Base-by-base conservation (phyloP, 2,797 vertebrate genomes). In the Myotis myotis region DNA sequence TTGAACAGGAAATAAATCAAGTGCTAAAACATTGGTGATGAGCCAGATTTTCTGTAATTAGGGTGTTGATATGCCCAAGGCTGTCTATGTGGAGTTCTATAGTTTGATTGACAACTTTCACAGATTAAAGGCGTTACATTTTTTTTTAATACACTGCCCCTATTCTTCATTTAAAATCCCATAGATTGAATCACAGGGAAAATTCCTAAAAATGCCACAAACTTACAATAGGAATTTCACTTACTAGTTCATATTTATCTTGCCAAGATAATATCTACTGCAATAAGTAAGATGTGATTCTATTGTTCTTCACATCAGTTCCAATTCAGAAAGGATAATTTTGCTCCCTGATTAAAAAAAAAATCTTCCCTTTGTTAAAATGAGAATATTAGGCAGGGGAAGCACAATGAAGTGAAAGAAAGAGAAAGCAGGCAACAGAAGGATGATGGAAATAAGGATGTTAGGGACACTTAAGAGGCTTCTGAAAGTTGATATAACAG, bases 1-100 rank as follows among this genome's bases (percentile, higher is more conserved):
- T 97, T 97, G 98, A 98, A 98, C 93, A 96, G 97, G 98, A 99
- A 99, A 99, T 99, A 99, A 99, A 99, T 99, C 99, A 99, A 99
- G 98, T 98, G 99, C 98, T 99, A 99, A 99, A 99, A 99, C 98
- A 99, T 90, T 98, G 98, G 98, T 99, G 98, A 99, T 97, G 98
- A 99, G 98, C 98, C 98, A 98, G 97, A 96, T 97, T 98, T 98
- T 97, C 98, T 99, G 98, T 99, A 99, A 99, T 99, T 99, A 99
- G 99, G 98, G 98, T 98, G 98, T 98, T 98, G 97, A 98, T 98
- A 97, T 98, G 98, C 98, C 98, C 97, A 98, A 98, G 98, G 99
- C 98, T 98, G 97, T 98, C 97, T 98, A 96, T 98, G 97, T 97
- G 97, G 97, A 96, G 97, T 98, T 98, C 98, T 96, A 81, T 97